A percentile compares a stretch with the other conserved stretches of the same genome.
These are phyloP conservation scores for Brachyptera risi DNA, from an alignment of 2,888 invertebrate species.

Conservation along the genomic window DNA sequence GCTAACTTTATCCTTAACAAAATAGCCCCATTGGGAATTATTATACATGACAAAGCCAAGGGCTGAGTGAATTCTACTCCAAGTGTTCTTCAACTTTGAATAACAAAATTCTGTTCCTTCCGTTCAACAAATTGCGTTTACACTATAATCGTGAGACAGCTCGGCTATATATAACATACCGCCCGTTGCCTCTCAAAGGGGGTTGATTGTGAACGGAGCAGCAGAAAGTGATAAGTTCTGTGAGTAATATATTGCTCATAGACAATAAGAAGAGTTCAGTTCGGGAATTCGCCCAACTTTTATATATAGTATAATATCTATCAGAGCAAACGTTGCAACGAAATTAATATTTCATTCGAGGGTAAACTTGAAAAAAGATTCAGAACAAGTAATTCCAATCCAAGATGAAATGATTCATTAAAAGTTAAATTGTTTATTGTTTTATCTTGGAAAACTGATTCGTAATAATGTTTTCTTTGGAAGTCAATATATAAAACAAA, in stretches of 20 bases:
- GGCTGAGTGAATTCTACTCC: neutral
- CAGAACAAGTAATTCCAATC: neutral
- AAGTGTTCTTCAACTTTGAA: neutral
- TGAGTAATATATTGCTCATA: neutral
- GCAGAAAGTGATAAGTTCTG: neutral
- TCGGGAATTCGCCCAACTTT: neutral
- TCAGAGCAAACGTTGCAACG: neutral
- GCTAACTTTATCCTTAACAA: neutral
- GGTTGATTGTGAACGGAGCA: neutral
- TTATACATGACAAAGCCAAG: neutral
- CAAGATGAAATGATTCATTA: too few relatives aligned
- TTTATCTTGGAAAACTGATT: too few relatives aligned
- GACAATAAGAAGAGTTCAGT: neutral
- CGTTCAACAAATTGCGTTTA: neutral
- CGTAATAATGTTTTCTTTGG: too few relatives aligned
- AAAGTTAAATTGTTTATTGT: too few relatives aligned
- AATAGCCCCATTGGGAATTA: constrained; percentile 1
- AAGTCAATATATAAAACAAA: too few relatives aligned
- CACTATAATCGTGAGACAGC: neutral
- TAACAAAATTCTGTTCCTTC: neutral
- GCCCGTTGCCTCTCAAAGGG: neutral
- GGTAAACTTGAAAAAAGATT: neutral
- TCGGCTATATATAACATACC: too few relatives aligned
- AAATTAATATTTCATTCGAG: neutral
- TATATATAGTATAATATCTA: too few relatives aligned